A percentile compares a stretch with the other conserved stretches of the same genome.
phyloP scores from a whole-genome alignment of 2,797 vertebrate species.

The Enteromius paludinosus region DNA sequence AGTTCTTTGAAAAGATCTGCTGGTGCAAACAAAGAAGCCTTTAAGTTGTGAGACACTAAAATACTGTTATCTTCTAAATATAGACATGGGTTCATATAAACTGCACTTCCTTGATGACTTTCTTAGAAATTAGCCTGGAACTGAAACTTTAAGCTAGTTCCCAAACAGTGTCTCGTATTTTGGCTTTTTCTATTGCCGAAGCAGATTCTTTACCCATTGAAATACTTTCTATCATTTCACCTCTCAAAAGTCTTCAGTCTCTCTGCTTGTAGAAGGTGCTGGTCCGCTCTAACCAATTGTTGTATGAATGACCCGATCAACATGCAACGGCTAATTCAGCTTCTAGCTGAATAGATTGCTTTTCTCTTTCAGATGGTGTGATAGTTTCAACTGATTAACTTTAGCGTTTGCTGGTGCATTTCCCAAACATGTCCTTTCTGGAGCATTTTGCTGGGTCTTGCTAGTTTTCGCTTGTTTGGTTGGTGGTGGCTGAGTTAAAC shows the following conservation, averaged over 20 bases:
- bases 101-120: background rate
- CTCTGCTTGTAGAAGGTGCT: slow-evolving; percentile 58
- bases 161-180: background rate
- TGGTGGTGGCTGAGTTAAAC: slow-evolving; percentile 17
- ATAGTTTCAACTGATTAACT: slow-evolving; percentile 36
- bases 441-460: background rate
- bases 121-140: slow-evolving; percentile 2
- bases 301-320: slow-evolving; percentile 58
- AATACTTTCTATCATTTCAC: slow-evolving; percentile 24
- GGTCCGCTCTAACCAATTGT: slow-evolving; percentile 60
- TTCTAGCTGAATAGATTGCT: slow-evolving; percentile 27
- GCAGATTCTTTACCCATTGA: slow-evolving; percentile 37
- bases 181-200: slow-evolving; percentile 24
- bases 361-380: slow-evolving; percentile 28
- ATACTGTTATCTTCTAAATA: background rate
- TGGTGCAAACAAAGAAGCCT: slow-evolving; percentile 24
- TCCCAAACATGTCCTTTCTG: background rate
- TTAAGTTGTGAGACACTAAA: slow-evolving; percentile 26
- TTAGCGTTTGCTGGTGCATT: background rate
- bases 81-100: background rate
- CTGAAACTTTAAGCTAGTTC: background rate
- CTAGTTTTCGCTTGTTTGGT: background rate
- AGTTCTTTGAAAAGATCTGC: slow-evolving; percentile 31
- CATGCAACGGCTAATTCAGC: slow-evolving; percentile 52
- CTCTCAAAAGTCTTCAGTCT: slow-evolving; percentile 12